Percentiles rank a stretch among this genome's conserved stretches.
Conservation (phyloP, 1,140 invertebrate genomes). For the Coelopa frigida region DNA sequence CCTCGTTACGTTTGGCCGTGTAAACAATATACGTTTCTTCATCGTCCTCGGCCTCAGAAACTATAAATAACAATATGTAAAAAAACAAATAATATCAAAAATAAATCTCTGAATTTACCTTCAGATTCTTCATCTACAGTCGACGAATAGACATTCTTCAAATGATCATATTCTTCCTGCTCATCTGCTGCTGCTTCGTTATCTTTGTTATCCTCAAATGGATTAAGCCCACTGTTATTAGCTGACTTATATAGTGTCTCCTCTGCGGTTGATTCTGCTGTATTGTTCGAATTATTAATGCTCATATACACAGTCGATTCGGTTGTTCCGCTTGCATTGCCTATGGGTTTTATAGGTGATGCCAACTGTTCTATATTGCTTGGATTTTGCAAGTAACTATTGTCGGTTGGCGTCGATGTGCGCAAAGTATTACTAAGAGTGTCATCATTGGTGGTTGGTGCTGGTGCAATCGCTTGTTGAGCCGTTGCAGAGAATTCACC, state of each 20-base stretch:
- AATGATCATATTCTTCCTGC: constrained; percentile 15
- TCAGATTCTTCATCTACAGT: constrained; percentile 21
- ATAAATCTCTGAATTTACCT: constrained; percentile 1
- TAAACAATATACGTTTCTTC: constrained; percentile 37
- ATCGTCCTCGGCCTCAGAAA: constrained; percentile 38
- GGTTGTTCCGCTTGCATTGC: neutral
- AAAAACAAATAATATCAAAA: neutral
- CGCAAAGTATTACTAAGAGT: neutral
- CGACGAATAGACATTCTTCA: constrained; percentile 23
- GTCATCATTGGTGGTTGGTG: neutral
- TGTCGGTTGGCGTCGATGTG: constrained; percentile 25
- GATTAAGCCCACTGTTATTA: constrained; percentile 8
- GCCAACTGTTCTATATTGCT: neutral
- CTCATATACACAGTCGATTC: constrained; percentile 25
- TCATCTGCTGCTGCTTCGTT: neutral
- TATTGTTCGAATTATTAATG: constrained; percentile 1
- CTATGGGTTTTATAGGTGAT: neutral
- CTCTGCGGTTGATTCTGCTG: neutral
- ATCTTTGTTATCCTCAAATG: neutral
- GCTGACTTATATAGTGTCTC: constrained; percentile 2
- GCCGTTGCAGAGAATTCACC: constrained; percentile 18
- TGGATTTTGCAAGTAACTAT: neutral
- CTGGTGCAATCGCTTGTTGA: neutral
- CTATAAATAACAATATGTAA: constrained; percentile 14
- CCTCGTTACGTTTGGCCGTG: constrained; percentile 22